Conservation (phyloP, 1,140 invertebrate species). For the Megathymus violae region DNA sequence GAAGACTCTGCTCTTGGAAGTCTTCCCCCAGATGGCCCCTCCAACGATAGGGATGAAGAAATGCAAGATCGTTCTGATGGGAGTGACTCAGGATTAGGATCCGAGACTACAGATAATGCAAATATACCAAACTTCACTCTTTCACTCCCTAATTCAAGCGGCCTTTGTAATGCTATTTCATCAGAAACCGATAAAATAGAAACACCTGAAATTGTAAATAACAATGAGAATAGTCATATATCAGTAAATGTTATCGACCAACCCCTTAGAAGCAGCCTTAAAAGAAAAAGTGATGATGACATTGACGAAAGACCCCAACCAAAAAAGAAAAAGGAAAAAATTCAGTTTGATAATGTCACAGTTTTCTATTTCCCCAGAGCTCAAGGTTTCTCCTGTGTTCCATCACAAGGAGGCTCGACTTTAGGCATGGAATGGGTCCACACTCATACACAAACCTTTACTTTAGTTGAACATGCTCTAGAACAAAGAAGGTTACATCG, state of each 20-base stretch:
- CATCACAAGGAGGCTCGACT: slow-evolving; percentile 97
- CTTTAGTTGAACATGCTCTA: slow-evolving; percentile 91
- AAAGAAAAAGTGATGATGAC: slow-evolving; percentile 67
- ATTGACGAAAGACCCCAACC: slow-evolving; percentile 49
- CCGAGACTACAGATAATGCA: slow-evolving; percentile 85
- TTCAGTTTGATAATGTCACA: slow-evolving; percentile 96
- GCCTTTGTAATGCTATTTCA: slow-evolving; percentile 80
- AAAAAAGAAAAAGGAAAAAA: slow-evolving; percentile 89
- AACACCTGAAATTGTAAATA: slow-evolving; percentile 31
- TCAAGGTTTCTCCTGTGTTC: slow-evolving; percentile 99
- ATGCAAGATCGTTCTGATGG: slow-evolving; percentile 87
- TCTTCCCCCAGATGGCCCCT: slow-evolving; percentile 66
- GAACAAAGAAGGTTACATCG: slow-evolving; percentile 94
- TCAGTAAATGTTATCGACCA: slow-evolving; percentile 39
- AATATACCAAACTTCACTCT: slow-evolving; percentile 70
- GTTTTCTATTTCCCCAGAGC: slow-evolving; percentile 97
- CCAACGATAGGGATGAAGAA: slow-evolving; percentile 76
- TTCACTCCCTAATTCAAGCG: slow-evolving; percentile 55
- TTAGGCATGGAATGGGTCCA: slow-evolving; percentile 97
- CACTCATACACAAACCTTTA: slow-evolving; percentile 88
- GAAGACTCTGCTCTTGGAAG: slow-evolving; percentile 82
- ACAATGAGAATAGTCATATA: slow-evolving; percentile 43
- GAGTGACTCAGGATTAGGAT: slow-evolving; percentile 91
- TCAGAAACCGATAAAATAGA: slow-evolving; percentile 31
- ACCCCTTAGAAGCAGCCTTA: slow-evolving; percentile 69